phyloP scores from a whole-genome alignment of 2,888 invertebrate genomes.

The Eupeodes luniger region DNA sequence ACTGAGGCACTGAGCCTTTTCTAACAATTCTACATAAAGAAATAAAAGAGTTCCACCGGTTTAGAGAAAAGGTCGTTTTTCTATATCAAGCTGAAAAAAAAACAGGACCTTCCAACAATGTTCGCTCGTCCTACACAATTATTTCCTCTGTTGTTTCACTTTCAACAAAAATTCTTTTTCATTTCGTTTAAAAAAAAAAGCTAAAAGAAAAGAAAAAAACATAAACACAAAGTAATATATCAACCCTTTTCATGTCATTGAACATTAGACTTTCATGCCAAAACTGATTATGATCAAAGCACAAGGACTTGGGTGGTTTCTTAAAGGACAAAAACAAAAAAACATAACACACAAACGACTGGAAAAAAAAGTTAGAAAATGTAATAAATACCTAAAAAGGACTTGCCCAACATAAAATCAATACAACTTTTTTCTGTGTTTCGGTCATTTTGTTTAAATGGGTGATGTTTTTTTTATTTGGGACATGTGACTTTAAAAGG shows the following conservation, averaged over 20 bases:
- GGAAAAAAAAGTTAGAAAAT: background rate
- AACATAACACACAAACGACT: too few relatives aligned
- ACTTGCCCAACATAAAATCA: conserved; percentile 24
- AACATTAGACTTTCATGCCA: conserved; percentile 62
- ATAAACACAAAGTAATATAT: conserved; percentile 18
- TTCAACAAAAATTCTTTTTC: conserved; percentile 38
- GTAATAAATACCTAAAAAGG: conserved; percentile 21
- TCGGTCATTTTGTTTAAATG: background rate
- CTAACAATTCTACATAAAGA: conserved; percentile 31
- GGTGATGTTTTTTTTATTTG: background rate
- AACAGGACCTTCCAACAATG: conserved; percentile 29
- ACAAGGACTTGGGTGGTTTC: conserved; percentile 37
- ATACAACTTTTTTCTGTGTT: background rate
- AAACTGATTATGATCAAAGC: conserved; percentile 60
- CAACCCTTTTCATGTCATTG: conserved; percentile 73
- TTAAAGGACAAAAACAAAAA: background rate
- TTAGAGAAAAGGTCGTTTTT: conserved; percentile 2
- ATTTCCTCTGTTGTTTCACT: conserved; percentile 58
- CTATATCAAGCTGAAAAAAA: background rate
- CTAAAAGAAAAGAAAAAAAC: background rate
- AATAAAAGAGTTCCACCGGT: conserved; percentile 22
- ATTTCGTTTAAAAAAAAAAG: conserved; percentile 32
- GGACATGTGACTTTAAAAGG: background rate
- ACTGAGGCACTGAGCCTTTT: background rate
- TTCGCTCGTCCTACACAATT: conserved; percentile 38